A percentile compares a stretch with the other conserved stretches of the same genome.
Evolutionary conservation across 1,140 invertebrate species (phyloP).

Genomic region (Drosophila rufa): DNA sequence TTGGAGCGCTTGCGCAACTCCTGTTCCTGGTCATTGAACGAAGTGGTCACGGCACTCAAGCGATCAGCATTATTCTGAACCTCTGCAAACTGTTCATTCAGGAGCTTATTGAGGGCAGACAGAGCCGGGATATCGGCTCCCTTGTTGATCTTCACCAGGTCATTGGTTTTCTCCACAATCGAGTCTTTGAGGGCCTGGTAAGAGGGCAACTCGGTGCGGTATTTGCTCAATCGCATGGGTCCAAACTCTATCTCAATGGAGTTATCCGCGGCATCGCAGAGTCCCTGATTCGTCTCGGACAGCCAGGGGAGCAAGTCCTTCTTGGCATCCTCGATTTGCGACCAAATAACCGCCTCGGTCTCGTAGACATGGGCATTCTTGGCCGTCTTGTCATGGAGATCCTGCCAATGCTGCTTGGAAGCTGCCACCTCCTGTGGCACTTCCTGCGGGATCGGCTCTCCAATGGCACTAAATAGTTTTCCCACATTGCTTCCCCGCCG

Average conservation of each 20-base stretch:
- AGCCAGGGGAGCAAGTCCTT: slow-evolving; percentile 94
- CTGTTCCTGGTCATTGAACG: slow-evolving; percentile 91
- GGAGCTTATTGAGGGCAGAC: slow-evolving; percentile 88
- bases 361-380: slow-evolving; percentile 92
- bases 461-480: slow-evolving; percentile 90
- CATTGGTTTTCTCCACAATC: slow-evolving; percentile 91
- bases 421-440: slow-evolving; percentile 88
- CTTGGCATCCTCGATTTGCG: slow-evolving; percentile 94
- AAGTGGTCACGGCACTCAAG: slow-evolving; percentile 90
- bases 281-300: slow-evolving; percentile 90
- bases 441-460: slow-evolving; percentile 89
- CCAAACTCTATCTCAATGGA: slow-evolving; percentile 92
- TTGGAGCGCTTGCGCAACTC: slow-evolving; percentile 90
- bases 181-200: slow-evolving; percentile 91
- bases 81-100: slow-evolving; percentile 92
- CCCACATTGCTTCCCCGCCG: slow-evolving; percentile 89
- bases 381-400: slow-evolving; percentile 89
- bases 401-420: slow-evolving; percentile 91
- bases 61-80: slow-evolving; percentile 91
- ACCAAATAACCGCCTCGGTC: slow-evolving; percentile 95
- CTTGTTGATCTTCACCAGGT: slow-evolving; percentile 92
- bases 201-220: slow-evolving; percentile 93
- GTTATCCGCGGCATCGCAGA: slow-evolving; percentile 91
- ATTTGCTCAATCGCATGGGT: slow-evolving; percentile 91
- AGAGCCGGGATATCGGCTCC: slow-evolving; percentile 90